Evolutionary conservation across 2,888 invertebrate genomes (phyloP).

Genomic region (Drosophila kambysellisi): DNA sequence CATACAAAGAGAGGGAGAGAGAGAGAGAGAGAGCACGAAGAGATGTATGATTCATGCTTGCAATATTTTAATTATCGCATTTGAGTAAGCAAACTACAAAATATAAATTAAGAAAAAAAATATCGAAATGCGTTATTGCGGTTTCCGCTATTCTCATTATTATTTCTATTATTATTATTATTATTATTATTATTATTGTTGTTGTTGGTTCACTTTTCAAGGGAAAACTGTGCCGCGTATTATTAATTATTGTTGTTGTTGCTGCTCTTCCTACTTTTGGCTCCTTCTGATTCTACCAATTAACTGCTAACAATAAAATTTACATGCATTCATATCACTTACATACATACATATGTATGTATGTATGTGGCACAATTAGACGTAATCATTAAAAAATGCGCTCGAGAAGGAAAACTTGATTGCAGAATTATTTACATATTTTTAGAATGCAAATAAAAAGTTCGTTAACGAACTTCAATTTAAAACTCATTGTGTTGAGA

Average conservation of each 20-base stretch:
- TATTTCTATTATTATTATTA: background rate
- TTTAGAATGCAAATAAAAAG: background rate
- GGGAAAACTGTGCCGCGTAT: constrained; percentile 40
- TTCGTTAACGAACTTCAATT: background rate
- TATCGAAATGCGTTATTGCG: constrained; percentile 49
- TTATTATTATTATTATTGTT: constrained; percentile 9
- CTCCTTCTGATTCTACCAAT: constrained; percentile 44
- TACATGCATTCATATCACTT: background rate
- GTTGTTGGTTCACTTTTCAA: constrained; percentile 29
- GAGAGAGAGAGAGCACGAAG: background rate
- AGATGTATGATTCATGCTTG: constrained; percentile 60
- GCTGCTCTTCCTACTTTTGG: constrained; percentile 5
- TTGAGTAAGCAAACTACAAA: constrained; percentile 53
- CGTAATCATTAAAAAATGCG: background rate
- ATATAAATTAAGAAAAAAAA: constrained; percentile 25
- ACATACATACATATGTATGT: background rate
- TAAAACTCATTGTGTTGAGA: background rate
- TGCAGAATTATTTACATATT: background rate
- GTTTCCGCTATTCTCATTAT: constrained; percentile 35
- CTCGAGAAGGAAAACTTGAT: background rate
- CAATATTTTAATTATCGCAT: constrained; percentile 71
- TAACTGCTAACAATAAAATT: constrained; percentile 61
- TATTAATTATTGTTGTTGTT: constrained; percentile 27
- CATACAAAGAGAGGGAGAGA: background rate
- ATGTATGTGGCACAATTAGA: background rate